Evolutionary conservation across 2,113 vertebrate genomes (phyloP).

Genomic region (Aphyosemion australe): DNA sequence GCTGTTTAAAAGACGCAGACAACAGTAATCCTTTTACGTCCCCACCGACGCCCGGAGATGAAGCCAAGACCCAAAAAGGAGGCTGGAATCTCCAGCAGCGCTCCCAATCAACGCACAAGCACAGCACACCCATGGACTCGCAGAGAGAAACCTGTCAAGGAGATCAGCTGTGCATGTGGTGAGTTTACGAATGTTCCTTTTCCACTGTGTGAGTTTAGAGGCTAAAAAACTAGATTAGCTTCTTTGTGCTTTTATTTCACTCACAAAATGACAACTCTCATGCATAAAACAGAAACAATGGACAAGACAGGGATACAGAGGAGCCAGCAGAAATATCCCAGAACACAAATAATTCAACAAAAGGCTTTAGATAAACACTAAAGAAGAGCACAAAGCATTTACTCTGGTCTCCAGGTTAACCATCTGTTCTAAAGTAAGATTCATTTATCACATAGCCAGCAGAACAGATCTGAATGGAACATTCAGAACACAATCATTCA

Average conservation of each 20-base stretch:
- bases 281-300: slow-evolving; percentile 20
- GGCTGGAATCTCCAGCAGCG: slow-evolving; percentile 61
- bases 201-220: too few relatives aligned
- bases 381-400: slow-evolving; percentile 6
- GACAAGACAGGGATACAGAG: neutral
- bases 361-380: neutral
- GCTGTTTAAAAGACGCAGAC: slow-evolving; percentile 73
- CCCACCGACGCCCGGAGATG: slow-evolving; percentile 37
- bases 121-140: slow-evolving; percentile 7
- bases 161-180: too few relatives aligned
- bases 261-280: slow-evolving; percentile 8
- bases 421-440: neutral
- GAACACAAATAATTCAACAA: slow-evolving; percentile 26
- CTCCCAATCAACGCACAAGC: slow-evolving; percentile 45
- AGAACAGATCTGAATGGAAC: too few relatives aligned
- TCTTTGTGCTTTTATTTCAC: slow-evolving; percentile 25
- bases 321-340: slow-evolving; percentile 9
- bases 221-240: neutral
- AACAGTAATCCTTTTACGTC: slow-evolving; percentile 71
- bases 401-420: neutral
- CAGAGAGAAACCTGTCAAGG: too few relatives aligned
- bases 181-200: too few relatives aligned
- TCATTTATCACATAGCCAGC: too few relatives aligned
- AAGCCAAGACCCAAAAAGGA: slow-evolving; percentile 60
- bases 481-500: too few relatives aligned